These are phyloP conservation scores for Lacerta bilineata DNA, from an alignment of 2,797 vertebrate genomes.

Conservation along the genomic window DNA sequence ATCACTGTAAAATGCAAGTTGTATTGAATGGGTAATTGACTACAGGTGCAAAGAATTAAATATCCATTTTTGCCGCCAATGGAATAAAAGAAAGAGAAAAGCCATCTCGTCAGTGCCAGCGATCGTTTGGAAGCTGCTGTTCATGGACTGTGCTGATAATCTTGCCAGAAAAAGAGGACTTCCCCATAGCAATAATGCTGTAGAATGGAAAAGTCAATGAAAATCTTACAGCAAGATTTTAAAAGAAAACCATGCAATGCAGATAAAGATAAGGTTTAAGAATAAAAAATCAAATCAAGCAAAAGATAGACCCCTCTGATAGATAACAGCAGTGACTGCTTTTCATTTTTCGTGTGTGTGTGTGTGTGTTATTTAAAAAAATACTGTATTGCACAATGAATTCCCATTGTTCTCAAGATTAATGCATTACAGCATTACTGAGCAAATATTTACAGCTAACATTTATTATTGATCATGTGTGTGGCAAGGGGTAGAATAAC, in stretches of 20 bases:
- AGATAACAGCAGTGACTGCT: background rate
- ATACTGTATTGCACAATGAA: background rate
- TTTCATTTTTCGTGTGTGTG: background rate
- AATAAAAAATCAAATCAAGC: background rate
- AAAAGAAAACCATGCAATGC: constrained; percentile 10
- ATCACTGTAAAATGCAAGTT: constrained; percentile 75
- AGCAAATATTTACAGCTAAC: constrained; percentile 29
- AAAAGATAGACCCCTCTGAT: background rate
- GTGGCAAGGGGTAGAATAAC: background rate
- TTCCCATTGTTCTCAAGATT: rapidly evolving
- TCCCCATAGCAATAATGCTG: background rate
- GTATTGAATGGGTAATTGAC: constrained; percentile 78
- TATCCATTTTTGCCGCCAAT: constrained; percentile 60
- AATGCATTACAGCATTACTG: background rate
- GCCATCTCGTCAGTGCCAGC: constrained; percentile 38
- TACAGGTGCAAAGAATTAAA: constrained; percentile 81
- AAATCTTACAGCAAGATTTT: constrained; percentile 41
- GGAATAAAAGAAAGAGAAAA: constrained; percentile 60
- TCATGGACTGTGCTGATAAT: constrained; percentile 31
- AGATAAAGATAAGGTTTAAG: background rate
- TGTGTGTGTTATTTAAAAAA: background rate
- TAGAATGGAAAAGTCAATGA: constrained; percentile 37
- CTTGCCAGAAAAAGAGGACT: constrained; percentile 24
- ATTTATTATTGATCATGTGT: constrained; percentile 8
- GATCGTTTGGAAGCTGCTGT: constrained; percentile 37